Percentiles rank a stretch among this genome's conserved stretches.
Conservation (phyloP, 2,797 vertebrate species). For the Scomberomorus guttatus region DNA sequence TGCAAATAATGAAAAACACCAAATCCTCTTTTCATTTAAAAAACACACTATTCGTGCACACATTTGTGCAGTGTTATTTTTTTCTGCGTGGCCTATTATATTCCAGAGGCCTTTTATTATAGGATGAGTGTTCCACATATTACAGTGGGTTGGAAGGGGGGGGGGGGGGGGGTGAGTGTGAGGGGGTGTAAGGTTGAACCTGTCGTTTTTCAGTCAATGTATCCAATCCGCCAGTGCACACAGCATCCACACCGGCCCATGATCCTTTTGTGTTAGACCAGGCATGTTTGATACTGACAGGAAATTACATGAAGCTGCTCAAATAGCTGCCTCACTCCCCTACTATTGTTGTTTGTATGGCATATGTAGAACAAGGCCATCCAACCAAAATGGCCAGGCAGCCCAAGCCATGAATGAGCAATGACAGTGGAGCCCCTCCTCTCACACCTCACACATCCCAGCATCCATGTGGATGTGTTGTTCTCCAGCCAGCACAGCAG, state of each 20-base stretch:
- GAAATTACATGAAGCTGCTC: slow-evolving; percentile 1
- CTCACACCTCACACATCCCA: slow-evolving; percentile 51
- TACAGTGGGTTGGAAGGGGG: slow-evolving; percentile 13
- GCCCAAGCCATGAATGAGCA: slow-evolving; percentile 78
- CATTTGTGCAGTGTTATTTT: not conserved
- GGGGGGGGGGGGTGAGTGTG: not conserved
- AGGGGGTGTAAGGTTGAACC: slow-evolving; percentile 57
- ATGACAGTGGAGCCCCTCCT: slow-evolving; percentile 68
- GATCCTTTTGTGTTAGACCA: slow-evolving; percentile 2
- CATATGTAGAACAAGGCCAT: slow-evolving; percentile 64
- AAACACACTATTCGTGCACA: not conserved
- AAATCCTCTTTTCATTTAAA: not conserved
- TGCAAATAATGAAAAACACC: not conserved
- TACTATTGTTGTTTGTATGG: slow-evolving; percentile 61
- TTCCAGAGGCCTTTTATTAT: slow-evolving; percentile 40
- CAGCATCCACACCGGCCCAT: slow-evolving; percentile 1
- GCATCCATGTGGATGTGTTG: slow-evolving; percentile 70
- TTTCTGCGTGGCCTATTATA: slow-evolving; percentile 6
- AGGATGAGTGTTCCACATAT: slow-evolving; percentile 53
- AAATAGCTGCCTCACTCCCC: slow-evolving; percentile 20
- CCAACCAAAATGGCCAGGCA: slow-evolving; percentile 75
- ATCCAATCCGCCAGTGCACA: slow-evolving; percentile 21
- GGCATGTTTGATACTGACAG: slow-evolving; percentile 8
- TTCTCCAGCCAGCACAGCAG: slow-evolving; percentile 26
- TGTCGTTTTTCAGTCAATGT: slow-evolving; percentile 63